These are phyloP conservation scores for Chrysotoxum bicinctum DNA, from an alignment of 2,888 invertebrate genomes.

Conservation along the genomic window DNA sequence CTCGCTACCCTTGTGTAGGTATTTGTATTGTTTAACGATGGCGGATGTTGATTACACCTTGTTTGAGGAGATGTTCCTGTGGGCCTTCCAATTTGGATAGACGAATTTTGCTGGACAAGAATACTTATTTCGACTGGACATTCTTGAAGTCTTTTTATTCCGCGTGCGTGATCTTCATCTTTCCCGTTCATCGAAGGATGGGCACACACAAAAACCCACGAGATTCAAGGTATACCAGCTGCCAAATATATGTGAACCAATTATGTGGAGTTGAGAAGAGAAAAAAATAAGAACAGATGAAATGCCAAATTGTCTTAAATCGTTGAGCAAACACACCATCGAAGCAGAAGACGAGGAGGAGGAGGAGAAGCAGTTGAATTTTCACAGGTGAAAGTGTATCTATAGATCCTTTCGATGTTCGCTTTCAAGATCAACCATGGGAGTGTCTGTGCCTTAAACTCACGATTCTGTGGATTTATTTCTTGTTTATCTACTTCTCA, in stretches of 20 bases:
- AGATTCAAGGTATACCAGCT: conserved; percentile 32
- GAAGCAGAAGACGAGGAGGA: too few relatives aligned
- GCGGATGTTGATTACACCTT: conserved; percentile 77
- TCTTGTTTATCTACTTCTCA: neutral
- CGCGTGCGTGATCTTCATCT: conserved; percentile 47
- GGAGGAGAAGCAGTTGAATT: too few relatives aligned
- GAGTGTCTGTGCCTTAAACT: conserved; percentile 55
- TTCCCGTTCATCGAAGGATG: conserved; percentile 24
- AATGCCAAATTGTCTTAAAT: conserved; percentile 46
- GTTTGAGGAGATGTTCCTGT: conserved; percentile 72
- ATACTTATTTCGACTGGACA: conserved; percentile 43
- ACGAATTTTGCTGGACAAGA: conserved; percentile 15
- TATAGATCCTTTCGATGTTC: conserved; percentile 65
- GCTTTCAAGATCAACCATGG: conserved; percentile 65
- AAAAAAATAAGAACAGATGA: conserved; percentile 23
- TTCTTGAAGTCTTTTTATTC: conserved; percentile 27
- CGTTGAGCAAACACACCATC: neutral
- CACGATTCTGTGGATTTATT: conserved; percentile 57
- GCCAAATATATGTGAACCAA: conserved; percentile 63
- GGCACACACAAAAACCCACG: neutral
- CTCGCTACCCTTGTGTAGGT: conserved; percentile 2
- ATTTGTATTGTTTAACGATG: conserved; percentile 56
- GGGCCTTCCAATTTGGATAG: conserved; percentile 19
- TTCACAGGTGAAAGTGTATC: conserved; percentile 66
- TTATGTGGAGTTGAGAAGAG: conserved; percentile 15